Conservation (phyloP, 2,888 invertebrate species). For the Nemapogon koenigi region DNA sequence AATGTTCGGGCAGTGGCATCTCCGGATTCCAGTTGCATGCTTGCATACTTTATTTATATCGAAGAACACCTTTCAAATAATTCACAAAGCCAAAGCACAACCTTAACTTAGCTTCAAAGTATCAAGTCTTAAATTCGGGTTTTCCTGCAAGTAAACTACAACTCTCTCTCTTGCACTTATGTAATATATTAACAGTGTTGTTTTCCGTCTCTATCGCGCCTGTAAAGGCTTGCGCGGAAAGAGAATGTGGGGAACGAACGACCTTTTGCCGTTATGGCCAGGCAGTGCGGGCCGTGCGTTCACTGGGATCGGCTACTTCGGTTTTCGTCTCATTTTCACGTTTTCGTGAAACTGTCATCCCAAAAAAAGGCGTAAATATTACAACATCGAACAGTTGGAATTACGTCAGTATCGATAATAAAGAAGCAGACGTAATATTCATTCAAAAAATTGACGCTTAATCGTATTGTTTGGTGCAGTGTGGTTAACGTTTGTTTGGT, state of each 20-base stretch:
- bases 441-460: constrained; percentile 19
- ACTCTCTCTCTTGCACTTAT: constrained; percentile 30
- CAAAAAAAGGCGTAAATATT: constrained; percentile 59
- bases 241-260: constrained; percentile 65
- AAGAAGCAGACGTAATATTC: constrained; percentile 23
- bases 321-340: constrained; percentile 28
- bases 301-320: constrained; percentile 43
- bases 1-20: constrained; percentile 3
- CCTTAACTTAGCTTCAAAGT: constrained; percentile 48
- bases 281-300: constrained; percentile 61
- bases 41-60: constrained; percentile 7
- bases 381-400: constrained; percentile 28
- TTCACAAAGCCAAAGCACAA: constrained; percentile 53
- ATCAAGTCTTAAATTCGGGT: constrained; percentile 59
- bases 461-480: constrained; percentile 14
- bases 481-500: constrained; percentile 32
- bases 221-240: constrained; percentile 64
- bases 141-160: constrained; percentile 45
- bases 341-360: constrained; percentile 31
- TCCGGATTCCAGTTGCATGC: not conserved
- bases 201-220: constrained; percentile 42
- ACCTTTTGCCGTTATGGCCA: constrained; percentile 60
- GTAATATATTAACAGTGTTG: constrained; percentile 21
- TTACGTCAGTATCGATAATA: constrained; percentile 32
- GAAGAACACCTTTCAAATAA: constrained; percentile 51